Evolutionary conservation across 2,113 vertebrate species (phyloP), one percentile per base, ranked within the genome.

Genomic region (Petromus typicus): DNA sequence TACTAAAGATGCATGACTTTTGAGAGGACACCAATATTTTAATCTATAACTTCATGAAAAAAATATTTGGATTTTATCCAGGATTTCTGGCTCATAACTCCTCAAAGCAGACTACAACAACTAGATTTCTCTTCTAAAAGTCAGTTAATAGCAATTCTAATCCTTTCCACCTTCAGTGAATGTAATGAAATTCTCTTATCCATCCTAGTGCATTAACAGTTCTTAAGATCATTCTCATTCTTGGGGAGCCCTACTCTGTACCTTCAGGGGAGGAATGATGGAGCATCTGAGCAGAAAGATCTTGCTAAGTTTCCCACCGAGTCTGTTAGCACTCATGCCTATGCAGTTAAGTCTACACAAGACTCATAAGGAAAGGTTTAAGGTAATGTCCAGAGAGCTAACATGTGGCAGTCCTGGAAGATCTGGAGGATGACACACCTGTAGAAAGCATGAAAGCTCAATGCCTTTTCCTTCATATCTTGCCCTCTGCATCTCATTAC

Each of bases 211-310:
- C 45, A 23, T 30, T 7, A 51, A 0, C 1, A 32, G 5, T n/a
- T 61, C 32, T 16, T 37, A 69, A 79, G 51, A 23, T 2, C 37
- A 9, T 54, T 13, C 16, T 20, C 1, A 27, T 63, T 73, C 18
- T 9, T 80, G 32, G n/a, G 4, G 7, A 32, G 2, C 13, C 16
- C 2, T 45, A 14, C 3, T 7, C 3, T 27, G 10, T 37, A 13
- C 8, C 8, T 32, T 51, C 14, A 51, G 34, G 9, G 27, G 40
- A 89, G 34, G 45, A 30, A 51, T 30, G 9, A 23, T 89, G 9
- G 51, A 54, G 59, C 64, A 20, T 64, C 22, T 30, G 54, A 78
- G 27, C 23, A 64, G 76, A 45, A 48, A 81, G 4, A 12, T 2
- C 30, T 89, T 56, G 10, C 37, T 75, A 20, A 16, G 17, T 10